Evolutionary conservation across 1,140 invertebrate species (phyloP).

Genomic region (Platyscapa corneri): DNA sequence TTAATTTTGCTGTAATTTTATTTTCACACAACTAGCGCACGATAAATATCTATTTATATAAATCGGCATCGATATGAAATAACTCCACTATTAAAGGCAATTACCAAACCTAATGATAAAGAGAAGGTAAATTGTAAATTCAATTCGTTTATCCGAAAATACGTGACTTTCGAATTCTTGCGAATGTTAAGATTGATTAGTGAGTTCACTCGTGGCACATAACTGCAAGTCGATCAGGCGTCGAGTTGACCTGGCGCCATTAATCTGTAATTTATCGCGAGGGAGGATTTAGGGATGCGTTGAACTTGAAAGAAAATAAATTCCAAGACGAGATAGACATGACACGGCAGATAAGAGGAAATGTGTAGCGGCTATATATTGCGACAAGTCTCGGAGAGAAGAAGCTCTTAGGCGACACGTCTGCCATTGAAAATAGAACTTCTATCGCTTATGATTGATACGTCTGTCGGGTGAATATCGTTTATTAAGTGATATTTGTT

Average conservation of each 20-base stretch:
- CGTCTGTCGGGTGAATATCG: conserved; percentile 21
- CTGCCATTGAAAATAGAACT: conserved; percentile 37
- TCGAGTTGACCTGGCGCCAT: conserved; percentile 35
- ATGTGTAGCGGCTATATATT: conserved; percentile 24
- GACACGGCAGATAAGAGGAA: conserved; percentile 43
- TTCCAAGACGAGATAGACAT: conserved; percentile 38
- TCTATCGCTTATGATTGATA: conserved; percentile 43
- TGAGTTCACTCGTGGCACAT: background rate
- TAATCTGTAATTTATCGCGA: conserved; percentile 42
- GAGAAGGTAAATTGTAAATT: background rate
- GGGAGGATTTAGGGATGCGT: conserved; percentile 30
- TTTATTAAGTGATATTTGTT: conserved; percentile 45
- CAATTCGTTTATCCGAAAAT: background rate
- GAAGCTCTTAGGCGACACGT: background rate
- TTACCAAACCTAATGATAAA: background rate
- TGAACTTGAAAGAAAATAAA: conserved; percentile 45
- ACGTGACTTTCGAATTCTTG: background rate
- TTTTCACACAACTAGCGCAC: too few relatives aligned
- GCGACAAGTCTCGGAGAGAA: background rate
- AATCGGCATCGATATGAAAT: too few relatives aligned
- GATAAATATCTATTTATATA: too few relatives aligned
- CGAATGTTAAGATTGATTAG: conserved; percentile 26
- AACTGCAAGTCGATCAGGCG: conserved; percentile 30
- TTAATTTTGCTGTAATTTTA: too few relatives aligned
- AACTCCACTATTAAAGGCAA: background rate